These are phyloP conservation scores for Anastrepha ludens DNA, from an alignment of 1,140 invertebrate genomes.

Conservation along the genomic window DNA sequence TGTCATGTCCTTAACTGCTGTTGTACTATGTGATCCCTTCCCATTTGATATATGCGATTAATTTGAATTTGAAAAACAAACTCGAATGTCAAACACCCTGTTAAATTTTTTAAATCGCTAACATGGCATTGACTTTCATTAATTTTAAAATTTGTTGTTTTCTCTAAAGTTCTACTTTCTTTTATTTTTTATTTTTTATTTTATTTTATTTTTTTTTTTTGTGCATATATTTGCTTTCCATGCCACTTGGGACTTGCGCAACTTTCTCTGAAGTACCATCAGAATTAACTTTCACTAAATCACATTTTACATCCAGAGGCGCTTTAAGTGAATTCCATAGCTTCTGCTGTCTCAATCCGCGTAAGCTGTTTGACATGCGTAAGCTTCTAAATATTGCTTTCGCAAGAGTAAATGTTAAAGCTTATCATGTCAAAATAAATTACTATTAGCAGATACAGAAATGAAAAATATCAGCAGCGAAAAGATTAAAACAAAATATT, in stretches of 20 bases:
- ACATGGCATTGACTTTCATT: neutral
- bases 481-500: neutral
- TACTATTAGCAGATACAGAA: neutral
- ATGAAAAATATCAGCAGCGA: neutral
- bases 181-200: no score
- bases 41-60: no score
- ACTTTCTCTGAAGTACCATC: neutral
- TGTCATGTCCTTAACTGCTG: no score
- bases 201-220: no score
- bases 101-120: neutral
- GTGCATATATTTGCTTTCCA: no score
- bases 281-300: neutral
- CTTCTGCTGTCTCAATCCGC: neutral
- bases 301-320: neutral
- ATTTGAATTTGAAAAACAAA: no score
- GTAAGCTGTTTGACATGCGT: neutral
- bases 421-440: slow-evolving; percentile 38
- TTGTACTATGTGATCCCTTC: no score
- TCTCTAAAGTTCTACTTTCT: no score
- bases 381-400: neutral
- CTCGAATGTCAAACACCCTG: neutral
- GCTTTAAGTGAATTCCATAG: neutral
- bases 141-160: no score
- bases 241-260: no score
- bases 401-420: neutral